phyloP scores from a whole-genome alignment of 2,113 vertebrate genomes.

The Cyanoderma ruficeps region DNA sequence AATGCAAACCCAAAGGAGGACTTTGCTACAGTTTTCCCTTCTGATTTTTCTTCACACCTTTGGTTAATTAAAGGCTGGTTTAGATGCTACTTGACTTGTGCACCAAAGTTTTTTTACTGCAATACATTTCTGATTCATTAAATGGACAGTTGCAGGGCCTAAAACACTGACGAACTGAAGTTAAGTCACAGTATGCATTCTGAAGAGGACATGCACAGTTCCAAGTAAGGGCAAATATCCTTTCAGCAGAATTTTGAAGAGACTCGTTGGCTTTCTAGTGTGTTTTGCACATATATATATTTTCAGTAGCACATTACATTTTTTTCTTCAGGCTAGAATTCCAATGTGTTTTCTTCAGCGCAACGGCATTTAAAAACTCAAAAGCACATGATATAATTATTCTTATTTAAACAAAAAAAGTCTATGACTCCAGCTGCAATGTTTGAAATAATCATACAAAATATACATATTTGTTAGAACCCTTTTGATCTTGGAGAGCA shows the following conservation, averaged over 20 bases:
- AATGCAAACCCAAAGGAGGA: slow-evolving; percentile 34
- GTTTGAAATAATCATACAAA: slow-evolving; percentile 86
- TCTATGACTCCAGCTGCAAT: slow-evolving; percentile 75
- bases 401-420: slow-evolving; percentile 73
- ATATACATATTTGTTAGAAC: slow-evolving; percentile 85
- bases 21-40: not conserved
- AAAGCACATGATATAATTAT: slow-evolving; percentile 69
- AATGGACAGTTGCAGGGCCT: not conserved
- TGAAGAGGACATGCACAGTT: slow-evolving; percentile 25
- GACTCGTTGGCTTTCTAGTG: slow-evolving; percentile 1
- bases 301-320: slow-evolving; percentile 38
- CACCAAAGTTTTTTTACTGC: not conserved
- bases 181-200: slow-evolving; percentile 6
- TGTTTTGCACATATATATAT: slow-evolving; percentile 20
- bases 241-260: slow-evolving; percentile 1
- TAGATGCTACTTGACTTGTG: not conserved
- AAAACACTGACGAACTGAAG: not conserved
- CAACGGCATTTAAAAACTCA: slow-evolving; percentile 73
- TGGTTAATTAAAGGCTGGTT: slow-evolving; percentile 2
- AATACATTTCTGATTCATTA: not conserved
- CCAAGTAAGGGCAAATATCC: not conserved
- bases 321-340: slow-evolving; percentile 54
- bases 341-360: slow-evolving; percentile 62
- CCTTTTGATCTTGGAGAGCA: slow-evolving; percentile 79
- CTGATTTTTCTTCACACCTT: not conserved